Base-by-base conservation (phyloP, 2,888 invertebrate species). In the Plagodis pulveraria region DNA sequence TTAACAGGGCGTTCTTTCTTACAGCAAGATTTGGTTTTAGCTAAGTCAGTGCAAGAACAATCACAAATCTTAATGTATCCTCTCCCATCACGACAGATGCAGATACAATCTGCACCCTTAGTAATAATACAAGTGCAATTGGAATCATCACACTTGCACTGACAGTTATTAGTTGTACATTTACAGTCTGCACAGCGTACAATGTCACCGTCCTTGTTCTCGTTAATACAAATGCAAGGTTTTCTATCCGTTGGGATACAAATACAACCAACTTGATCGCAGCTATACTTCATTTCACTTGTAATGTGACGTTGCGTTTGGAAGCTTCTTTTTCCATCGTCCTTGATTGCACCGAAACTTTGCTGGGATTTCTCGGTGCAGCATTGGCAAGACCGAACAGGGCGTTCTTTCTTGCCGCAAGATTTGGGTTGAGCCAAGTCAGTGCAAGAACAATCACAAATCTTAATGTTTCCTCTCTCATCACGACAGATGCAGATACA, bases 141-240 rank as follows among this genome's bases (percentile, higher is more conserved):
- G 6, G 65, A n/a, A n/a, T 69, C 68, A 40, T 62, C 68, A 42
- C 73, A 75, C 6, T 66, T 72, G 34, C 67, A 63, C 46, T 36
- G 0, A 56, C 67, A 50, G 49, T 60, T 54, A 10, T 53, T n/a
- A 41, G n/a, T 53, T 5, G 56, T 6, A 7, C 74, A 74, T 32
- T 66, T 63, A 50, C 78, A 77, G 6, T 74, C 69, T 11, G 70
- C 61, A 33, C 75, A 74, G 22, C 43, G 50, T 6, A 47, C n/a
- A 4, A 70, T 66, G 2, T 66, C 62, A 0, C 73, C 72, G 12
- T 63, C 54, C 6, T 76, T 64, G 6, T 73, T 71, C 42, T 66
- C 67, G 54, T 75, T 78, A 0, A 81, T 63, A 32, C 82, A 86
- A 11, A 77, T 66, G 51, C 79, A 78, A 12, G 71, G 60, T 22